These are phyloP conservation scores for Hypercompe scribonia DNA, from an alignment of 2,888 invertebrate species.

Conservation along the genomic window DNA sequence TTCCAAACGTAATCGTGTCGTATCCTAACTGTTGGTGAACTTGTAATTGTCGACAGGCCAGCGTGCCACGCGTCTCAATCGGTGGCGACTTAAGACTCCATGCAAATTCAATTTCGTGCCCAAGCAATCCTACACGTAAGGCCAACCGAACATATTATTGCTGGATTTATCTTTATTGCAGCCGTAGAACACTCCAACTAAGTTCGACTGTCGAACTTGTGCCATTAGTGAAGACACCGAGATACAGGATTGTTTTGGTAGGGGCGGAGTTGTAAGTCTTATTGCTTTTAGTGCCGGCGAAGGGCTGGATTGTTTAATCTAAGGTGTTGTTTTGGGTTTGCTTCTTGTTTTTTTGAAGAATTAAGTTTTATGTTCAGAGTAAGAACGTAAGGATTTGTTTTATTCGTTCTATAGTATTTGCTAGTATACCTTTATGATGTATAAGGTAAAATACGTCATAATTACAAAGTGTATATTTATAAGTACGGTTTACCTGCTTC, in stretches of 20 bases:
- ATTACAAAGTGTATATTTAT: not conserved
- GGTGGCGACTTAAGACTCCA: conserved; percentile 84
- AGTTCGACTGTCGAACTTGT: conserved; percentile 86
- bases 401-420: not conserved
- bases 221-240: conserved; percentile 86
- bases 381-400: conserved; percentile 1
- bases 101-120: conserved; percentile 86
- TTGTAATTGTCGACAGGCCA: conserved; percentile 77
- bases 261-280: conserved; percentile 85
- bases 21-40: conserved; percentile 70
- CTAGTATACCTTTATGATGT: not conserved
- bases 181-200: conserved; percentile 85
- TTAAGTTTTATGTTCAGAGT: conserved; percentile 22
- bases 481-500: conserved; percentile 4
- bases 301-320: conserved; percentile 84
- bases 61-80: conserved; percentile 73
- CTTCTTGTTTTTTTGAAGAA: conserved; percentile 50
- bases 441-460: conserved; percentile 13
- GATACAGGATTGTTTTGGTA: conserved; percentile 86
- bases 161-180: conserved; percentile 87
- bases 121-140: conserved; percentile 83
- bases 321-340: conserved; percentile 70
- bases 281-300: conserved; percentile 82
- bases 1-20: conserved; percentile 68
- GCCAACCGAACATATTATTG: conserved; percentile 85